Conservation (phyloP, 2,888 invertebrate species). For the Amphimallon solstitiale region DNA sequence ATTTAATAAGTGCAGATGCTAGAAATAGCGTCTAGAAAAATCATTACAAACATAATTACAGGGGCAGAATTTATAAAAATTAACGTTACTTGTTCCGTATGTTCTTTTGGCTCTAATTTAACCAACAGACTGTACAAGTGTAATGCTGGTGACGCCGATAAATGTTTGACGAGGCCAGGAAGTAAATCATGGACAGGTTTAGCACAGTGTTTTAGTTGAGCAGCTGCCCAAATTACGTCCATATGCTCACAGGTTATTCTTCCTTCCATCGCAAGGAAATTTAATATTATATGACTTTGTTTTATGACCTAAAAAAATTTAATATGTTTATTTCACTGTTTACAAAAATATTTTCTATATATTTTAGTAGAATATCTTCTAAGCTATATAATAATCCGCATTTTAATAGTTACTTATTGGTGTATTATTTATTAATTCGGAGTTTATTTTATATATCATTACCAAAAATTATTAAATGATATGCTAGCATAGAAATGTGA, state of each 20-base stretch:
- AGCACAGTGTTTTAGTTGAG: constrained; percentile 94
- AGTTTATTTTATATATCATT: no score
- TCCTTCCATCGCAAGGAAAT: constrained; percentile 92
- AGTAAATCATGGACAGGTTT: constrained; percentile 92
- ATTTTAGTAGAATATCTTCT: no score
- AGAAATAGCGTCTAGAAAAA: constrained; percentile 81
- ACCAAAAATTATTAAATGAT: no score
- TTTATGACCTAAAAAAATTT: constrained; percentile 78
- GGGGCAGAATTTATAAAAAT: background rate
- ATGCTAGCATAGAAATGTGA: no score
- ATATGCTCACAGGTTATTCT: constrained; percentile 90
- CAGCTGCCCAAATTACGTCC: constrained; percentile 94
- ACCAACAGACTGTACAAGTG: constrained; percentile 90
- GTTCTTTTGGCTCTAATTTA: constrained; percentile 88
- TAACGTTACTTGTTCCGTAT: constrained; percentile 83
- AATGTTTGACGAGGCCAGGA: constrained; percentile 88
- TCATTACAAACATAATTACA: constrained; percentile 14
- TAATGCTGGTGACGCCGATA: constrained; percentile 87
- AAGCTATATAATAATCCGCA: no score
- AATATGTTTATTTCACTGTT: no score
- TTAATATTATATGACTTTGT: constrained; percentile 92
- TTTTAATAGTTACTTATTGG: background rate
- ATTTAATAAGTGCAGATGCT: constrained; percentile 88
- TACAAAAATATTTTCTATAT: no score
- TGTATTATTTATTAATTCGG: constrained; percentile 7